phyloP scores from a whole-genome alignment of 2,113 vertebrate genomes.

The Anser brachyrhynchus region DNA sequence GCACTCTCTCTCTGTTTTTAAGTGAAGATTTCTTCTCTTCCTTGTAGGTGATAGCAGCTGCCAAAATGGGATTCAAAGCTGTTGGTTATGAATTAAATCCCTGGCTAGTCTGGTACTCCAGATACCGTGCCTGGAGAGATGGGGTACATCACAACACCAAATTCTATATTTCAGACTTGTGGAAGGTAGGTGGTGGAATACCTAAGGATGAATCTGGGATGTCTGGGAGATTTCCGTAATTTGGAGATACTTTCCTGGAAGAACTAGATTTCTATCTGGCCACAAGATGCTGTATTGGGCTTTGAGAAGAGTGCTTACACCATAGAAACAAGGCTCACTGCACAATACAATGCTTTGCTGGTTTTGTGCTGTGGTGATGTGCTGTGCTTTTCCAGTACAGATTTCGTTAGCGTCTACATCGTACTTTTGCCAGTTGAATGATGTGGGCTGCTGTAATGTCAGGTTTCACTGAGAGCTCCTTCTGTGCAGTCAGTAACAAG shows the following conservation, averaged over 20 bases:
- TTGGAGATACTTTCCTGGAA: background rate
- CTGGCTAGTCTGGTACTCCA: slow-evolving; percentile 95
- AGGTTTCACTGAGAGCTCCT: background rate
- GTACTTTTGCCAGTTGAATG: background rate
- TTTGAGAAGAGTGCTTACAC: background rate
- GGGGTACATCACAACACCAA: slow-evolving; percentile 84
- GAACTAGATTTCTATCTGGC: background rate
- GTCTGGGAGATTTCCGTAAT: background rate
- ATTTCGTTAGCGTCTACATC: rapidly evolving
- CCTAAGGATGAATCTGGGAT: background rate
- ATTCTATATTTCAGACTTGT: slow-evolving; percentile 92
- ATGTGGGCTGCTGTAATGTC: background rate
- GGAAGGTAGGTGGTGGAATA: slow-evolving; percentile 85
- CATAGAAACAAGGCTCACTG: rapidly evolving
- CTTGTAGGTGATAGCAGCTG: slow-evolving; percentile 92
- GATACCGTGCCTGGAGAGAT: slow-evolving; percentile 88
- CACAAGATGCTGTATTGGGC: rapidly evolving
- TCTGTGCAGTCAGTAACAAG: background rate
- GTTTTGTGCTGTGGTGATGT: background rate
- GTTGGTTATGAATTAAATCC: slow-evolving; percentile 95
- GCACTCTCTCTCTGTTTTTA: background rate
- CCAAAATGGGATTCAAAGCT: slow-evolving; percentile 88
- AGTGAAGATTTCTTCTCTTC: background rate
- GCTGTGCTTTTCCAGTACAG: background rate
- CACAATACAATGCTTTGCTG: background rate